Percentiles rank a stretch among this genome's conserved stretches.
Evolutionary conservation across 2,797 vertebrate genomes (phyloP).

Genomic region (Ficedula albicollis): DNA sequence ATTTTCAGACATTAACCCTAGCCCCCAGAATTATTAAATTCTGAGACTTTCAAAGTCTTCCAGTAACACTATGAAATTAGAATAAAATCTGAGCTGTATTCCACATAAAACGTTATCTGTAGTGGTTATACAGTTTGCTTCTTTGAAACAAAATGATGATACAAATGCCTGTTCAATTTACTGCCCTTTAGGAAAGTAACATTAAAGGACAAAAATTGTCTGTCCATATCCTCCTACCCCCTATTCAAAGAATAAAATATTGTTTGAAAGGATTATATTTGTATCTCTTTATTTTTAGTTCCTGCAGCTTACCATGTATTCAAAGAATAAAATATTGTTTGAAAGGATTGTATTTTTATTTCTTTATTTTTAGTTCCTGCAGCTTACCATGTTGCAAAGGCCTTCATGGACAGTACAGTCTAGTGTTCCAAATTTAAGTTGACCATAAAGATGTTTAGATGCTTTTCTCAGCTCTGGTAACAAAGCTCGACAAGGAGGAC

Average conservation of each 20-base stretch:
- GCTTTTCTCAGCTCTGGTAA: conserved; percentile 95
- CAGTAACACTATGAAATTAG: neutral
- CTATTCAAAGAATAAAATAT: neutral
- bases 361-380: neutral
- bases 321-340: neutral
- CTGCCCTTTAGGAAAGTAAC: neutral
- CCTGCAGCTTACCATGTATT: conserved; percentile 77
- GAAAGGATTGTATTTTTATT: neutral
- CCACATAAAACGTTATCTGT: neutral
- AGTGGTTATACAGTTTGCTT: neutral
- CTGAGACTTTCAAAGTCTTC: neutral
- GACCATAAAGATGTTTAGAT: conserved; percentile 90
- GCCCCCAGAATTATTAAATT: neutral
- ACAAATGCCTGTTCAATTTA: neutral
- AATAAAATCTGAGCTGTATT: neutral
- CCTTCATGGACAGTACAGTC: conserved; percentile 93
- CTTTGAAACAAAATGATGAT: neutral
- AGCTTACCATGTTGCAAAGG: conserved; percentile 89
- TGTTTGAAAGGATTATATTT: neutral
- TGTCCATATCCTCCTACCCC: neutral
- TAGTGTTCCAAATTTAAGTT: conserved; percentile 92
- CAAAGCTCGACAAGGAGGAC: conserved; percentile 92
- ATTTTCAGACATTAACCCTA: neutral
- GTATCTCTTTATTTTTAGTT: neutral
- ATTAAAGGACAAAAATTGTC: neutral